Base-by-base conservation (phyloP, 2,113 vertebrate species). In the Cryptoleucopteryx plumbea region DNA sequence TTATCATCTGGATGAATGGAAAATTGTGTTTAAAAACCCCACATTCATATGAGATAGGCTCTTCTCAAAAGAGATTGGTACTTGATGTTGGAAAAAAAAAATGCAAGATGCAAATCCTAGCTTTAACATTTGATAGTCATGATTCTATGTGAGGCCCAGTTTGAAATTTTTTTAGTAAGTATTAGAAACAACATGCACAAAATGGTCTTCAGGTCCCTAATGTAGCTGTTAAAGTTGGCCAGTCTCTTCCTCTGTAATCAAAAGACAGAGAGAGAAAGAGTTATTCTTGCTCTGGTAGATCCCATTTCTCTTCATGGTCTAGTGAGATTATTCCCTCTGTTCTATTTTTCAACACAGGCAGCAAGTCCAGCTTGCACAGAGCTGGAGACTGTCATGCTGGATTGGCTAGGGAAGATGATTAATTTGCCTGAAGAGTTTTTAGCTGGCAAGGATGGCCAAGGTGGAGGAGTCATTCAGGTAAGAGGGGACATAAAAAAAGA, bases 401-500 rank as follows among this genome's bases (percentile, higher is more conserved):
- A 99, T 89, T 99, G 99, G 99, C 98, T 99, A 15, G 99, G 99
- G 19, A 99, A 99, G 98, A 99, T 99, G 99, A 95, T 99, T 72
- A 95, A 98, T 45, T 98, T 99, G 75, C 99, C 99, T 1, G 98
- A 98, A n/a, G 97, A 97, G 4, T 99, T 99, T 96, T 91, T 99
- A 94, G 98, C 99, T 15, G 99, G 98, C 27, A 98, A 96, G 7
- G 59, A 94, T 4, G 98, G 99, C 13, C 95, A 96, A 62, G 99
- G 99, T 27, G 99, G 99, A 55, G 99, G 99, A 13, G 99, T 99
- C 88, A 99, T 99, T 96, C 99, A 99, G 99, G 99, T 99, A 97
- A 97, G 80, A 80, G 15, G 4, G 5, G 34, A 67, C 2, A 13
- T 62, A 42, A 16, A 66, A 62, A 83, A 62, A 78, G 15, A 68